Conservation (phyloP, 2,888 invertebrate species). For the Vannuccia rotundouncinata region DNA sequence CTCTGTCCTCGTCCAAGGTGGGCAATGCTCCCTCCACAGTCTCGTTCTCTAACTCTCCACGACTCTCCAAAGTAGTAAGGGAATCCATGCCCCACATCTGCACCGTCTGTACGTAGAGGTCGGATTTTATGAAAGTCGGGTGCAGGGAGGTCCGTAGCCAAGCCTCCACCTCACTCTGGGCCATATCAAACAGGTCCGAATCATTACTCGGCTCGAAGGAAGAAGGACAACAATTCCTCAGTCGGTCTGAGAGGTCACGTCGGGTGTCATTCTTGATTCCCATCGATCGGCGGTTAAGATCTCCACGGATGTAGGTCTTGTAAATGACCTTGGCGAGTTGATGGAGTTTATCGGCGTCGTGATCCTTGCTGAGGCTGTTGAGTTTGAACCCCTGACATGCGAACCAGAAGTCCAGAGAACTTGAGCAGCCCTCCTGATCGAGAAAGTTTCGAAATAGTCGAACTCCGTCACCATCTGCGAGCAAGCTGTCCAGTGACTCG, state of each 20-base stretch:
- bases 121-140: conserved; percentile 82
- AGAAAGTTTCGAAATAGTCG: conserved; percentile 67
- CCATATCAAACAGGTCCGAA: conserved; percentile 75
- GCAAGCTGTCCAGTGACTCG: conserved; percentile 70
- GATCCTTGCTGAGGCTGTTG: conserved; percentile 32
- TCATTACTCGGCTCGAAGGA: conserved; percentile 58
- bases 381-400: conserved; percentile 60
- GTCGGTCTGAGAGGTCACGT: conserved; percentile 62
- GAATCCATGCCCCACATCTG: conserved; percentile 31
- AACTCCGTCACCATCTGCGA: conserved; percentile 82
- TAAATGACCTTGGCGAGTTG: conserved; percentile 68
- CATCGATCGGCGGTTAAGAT: conserved; percentile 66
- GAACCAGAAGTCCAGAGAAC: conserved; percentile 69
- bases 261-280: conserved; percentile 74
- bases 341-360: conserved; percentile 60
- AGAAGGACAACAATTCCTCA: conserved; percentile 47
- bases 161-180: conserved; percentile 72
- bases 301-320: conserved; percentile 60
- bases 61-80: background rate
- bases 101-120: conserved; percentile 68
- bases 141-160: conserved; percentile 80
- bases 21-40: conserved; percentile 57
- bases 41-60: background rate
- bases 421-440: conserved; percentile 50
- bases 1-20: conserved; percentile 78